Evolutionary conservation across 2,797 vertebrate genomes (phyloP).

Genomic region (Buphagus erythrorhynchus): DNA sequence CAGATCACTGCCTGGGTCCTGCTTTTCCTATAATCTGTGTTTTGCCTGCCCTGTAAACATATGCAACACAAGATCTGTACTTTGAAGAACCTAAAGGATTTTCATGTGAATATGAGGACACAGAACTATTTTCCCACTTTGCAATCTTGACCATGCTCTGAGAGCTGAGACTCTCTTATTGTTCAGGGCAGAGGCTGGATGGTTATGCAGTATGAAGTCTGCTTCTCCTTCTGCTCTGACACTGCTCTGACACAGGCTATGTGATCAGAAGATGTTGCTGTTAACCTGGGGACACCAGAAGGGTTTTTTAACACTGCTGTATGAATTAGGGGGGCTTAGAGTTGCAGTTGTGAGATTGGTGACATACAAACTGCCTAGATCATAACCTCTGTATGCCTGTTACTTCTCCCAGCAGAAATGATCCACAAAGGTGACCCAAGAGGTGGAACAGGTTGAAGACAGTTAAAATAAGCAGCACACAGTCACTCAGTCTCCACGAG

Average conservation of each 20-base stretch:
- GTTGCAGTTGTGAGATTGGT: neutral
- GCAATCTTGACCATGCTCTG: neutral
- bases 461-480: neutral
- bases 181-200: neutral
- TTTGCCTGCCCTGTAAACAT: neutral
- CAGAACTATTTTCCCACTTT: neutral
- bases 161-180: neutral
- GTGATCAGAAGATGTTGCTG: neutral
- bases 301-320: rapidly evolving
- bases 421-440: neutral
- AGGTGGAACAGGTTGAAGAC: neutral
- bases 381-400: neutral
- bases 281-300: neutral
- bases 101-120: neutral
- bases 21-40: neutral
- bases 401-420: neutral
- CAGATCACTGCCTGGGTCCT: neutral
- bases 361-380: neutral
- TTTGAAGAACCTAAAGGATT: neutral
- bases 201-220: neutral
- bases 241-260: neutral
- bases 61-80: neutral
- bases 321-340: neutral
- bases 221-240: neutral
- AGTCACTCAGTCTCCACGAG: neutral